A percentile compares a stretch with the other conserved stretches of the same genome.
phyloP scores from a whole-genome alignment of 1,140 invertebrate species.

The Theocolax elegans region DNA sequence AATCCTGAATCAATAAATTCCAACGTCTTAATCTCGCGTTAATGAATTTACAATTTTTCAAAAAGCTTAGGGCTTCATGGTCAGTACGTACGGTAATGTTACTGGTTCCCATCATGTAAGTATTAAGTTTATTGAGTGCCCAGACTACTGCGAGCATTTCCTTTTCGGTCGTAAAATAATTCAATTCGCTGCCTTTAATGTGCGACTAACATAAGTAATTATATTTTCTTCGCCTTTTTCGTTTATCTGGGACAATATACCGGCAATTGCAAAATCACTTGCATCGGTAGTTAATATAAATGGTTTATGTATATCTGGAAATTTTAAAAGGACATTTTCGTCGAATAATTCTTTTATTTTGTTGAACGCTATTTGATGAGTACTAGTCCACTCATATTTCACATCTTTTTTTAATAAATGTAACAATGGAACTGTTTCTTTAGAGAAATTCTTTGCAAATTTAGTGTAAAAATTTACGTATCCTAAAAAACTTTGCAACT shows the following conservation, averaged over 20 bases:
- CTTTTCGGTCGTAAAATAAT: too few relatives aligned
- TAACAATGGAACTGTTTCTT: constrained; percentile 30
- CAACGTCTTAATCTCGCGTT: constrained; percentile 25
- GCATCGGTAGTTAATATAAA: constrained; percentile 30
- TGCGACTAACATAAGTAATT: constrained; percentile 54
- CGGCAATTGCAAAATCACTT: too few relatives aligned
- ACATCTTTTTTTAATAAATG: constrained; percentile 21
- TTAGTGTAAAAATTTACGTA: constrained; percentile 60
- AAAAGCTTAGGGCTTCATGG: constrained; percentile 53
- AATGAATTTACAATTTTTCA: constrained; percentile 26
- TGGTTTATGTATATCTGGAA: constrained; percentile 8
- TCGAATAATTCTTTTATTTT: too few relatives aligned
- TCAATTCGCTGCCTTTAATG: constrained; percentile 53
- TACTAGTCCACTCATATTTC: background rate
- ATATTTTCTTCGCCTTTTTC: constrained; percentile 7
- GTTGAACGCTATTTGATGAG: background rate
- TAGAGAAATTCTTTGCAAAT: constrained; percentile 52
- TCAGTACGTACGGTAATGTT: constrained; percentile 58
- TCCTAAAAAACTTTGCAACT: constrained; percentile 62
- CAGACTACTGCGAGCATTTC: too few relatives aligned
- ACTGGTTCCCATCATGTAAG: constrained; percentile 53
- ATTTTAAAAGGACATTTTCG: too few relatives aligned
- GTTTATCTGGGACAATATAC: constrained; percentile 18
- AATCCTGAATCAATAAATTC: constrained; percentile 35
- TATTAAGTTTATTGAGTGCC: constrained; percentile 58